Percentiles rank a stretch among this genome's conserved stretches.
These are phyloP conservation scores for Marmota flaviventris DNA, from an alignment of 2,113 vertebrate genomes.

Conservation along the genomic window DNA sequence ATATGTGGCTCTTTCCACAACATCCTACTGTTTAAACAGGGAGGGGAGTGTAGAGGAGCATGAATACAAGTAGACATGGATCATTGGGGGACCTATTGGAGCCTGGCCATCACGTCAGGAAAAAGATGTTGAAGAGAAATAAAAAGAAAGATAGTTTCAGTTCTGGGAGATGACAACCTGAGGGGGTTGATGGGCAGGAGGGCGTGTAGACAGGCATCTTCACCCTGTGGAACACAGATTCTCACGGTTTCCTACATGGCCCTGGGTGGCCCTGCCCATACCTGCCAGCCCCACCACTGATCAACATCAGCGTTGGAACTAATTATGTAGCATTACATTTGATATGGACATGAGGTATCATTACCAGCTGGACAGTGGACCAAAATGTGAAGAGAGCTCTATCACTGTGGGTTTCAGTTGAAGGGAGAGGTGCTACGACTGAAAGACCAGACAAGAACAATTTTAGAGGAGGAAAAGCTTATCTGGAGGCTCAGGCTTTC, in stretches of 20 bases:
- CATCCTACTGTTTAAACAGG: background rate
- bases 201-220: background rate
- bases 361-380: constrained; percentile 68
- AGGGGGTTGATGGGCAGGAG: background rate
- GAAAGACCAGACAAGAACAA: too few species aligned
- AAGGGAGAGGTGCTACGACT: background rate
- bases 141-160: background rate
- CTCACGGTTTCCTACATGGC: background rate
- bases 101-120: background rate
- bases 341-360: constrained; percentile 55
- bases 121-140: background rate
- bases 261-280: constrained; percentile 42
- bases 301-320: constrained; percentile 82
- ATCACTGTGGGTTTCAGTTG: background rate
- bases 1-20: background rate
- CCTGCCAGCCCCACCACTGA: constrained; percentile 29
- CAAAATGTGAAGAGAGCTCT: background rate
- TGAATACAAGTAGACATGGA: background rate
- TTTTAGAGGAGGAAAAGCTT: too few species aligned
- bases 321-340: constrained; percentile 83
- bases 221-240: background rate
- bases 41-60: background rate
- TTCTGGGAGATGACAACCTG: background rate
- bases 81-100: background rate
- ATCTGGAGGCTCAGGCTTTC: too few species aligned